A percentile compares a stretch with the other conserved stretches of the same genome.
Conservation (phyloP, 2,888 invertebrate genomes). For the Anoncus sp. region DNA sequence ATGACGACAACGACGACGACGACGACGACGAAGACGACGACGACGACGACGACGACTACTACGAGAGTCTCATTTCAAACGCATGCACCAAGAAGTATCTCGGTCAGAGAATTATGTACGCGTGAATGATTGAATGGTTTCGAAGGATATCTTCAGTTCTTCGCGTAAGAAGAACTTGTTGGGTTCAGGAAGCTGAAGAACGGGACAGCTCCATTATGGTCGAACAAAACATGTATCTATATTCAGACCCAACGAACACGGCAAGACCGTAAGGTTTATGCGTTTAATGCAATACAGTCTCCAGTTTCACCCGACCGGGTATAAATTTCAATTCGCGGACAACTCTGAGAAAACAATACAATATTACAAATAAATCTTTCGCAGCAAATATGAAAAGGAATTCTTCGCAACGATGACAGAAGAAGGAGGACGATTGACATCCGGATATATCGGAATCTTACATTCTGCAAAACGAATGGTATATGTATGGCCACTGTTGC, state of each 20-base stretch:
- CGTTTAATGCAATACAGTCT: background rate
- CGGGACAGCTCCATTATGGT: no score
- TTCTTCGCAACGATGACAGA: background rate
- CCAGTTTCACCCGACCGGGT: background rate
- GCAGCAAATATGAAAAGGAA: background rate
- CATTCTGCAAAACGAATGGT: constrained; percentile 14
- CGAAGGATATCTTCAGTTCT: no score
- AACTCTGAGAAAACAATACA: background rate
- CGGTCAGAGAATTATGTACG: constrained; percentile 30
- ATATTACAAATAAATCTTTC: constrained; percentile 7
- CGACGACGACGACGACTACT: constrained; percentile 18
- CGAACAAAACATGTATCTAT: no score
- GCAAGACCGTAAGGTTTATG: no score
- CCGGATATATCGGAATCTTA: constrained; percentile 7
- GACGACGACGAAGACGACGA: constrained; percentile 21
- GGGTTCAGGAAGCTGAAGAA: no score
- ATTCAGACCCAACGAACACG: no score
- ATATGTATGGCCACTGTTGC: constrained; percentile 5
- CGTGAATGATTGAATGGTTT: constrained; percentile 35
- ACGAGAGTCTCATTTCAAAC: constrained; percentile 31
- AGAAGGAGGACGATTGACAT: constrained; percentile 3
- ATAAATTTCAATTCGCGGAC: constrained; percentile 15
- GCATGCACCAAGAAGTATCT: constrained; percentile 32
- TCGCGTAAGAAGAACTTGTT: no score
- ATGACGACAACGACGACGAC: constrained; percentile 19